Evolutionary conservation across 2,113 vertebrate genomes (phyloP), one percentile per base, ranked within the genome.

Genomic region (Petrocephalus microphthalmus): DNA sequence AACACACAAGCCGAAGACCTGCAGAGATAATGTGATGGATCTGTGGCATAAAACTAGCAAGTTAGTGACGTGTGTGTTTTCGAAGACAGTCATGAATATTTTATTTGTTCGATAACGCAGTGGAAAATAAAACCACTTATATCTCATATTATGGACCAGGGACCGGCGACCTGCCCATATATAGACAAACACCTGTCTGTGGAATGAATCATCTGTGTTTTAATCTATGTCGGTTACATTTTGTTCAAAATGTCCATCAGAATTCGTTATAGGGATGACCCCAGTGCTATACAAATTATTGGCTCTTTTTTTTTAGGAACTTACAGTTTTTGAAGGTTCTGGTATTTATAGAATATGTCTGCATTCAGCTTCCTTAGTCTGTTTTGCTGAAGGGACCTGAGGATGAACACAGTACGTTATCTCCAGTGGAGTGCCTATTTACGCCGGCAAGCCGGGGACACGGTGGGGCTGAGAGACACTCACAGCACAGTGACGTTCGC

Each of bases 401-500:
- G 17, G 2, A 19, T 17, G 7, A 54, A 78, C 5, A 19, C 33
- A 42, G 11, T 25, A 10, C n/a, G n/a, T 78, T 42, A 78, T 19
- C 37, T 19, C 42, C 33, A 78, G 45, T 2, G 8, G 2, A 7
- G 33, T 81, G 74, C 5, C 5, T n/a, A 6, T 33, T 17, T 85
- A 7, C 8, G 20, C 5, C n/a, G 5, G 17, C 22, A 56, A 25
- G 25, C 15, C 52, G 0, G 33, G 52, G 6, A 81, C 5, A 53
- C 7, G 10, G 25, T 25, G 20, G 57, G 19, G 54, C 82, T 11
- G 54, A 4, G 49, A 83, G 86, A 93, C 86, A 92, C 98, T 98
- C 95, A 99, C 97, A 99, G 96, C 90, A 95, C 91, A 64, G 97
- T 98, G 92, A 99, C 92, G 87, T 99, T 99, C 53, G 96, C 91